Evolutionary conservation across 2,113 vertebrate genomes (phyloP).

Genomic region (Heterotis niloticus): DNA sequence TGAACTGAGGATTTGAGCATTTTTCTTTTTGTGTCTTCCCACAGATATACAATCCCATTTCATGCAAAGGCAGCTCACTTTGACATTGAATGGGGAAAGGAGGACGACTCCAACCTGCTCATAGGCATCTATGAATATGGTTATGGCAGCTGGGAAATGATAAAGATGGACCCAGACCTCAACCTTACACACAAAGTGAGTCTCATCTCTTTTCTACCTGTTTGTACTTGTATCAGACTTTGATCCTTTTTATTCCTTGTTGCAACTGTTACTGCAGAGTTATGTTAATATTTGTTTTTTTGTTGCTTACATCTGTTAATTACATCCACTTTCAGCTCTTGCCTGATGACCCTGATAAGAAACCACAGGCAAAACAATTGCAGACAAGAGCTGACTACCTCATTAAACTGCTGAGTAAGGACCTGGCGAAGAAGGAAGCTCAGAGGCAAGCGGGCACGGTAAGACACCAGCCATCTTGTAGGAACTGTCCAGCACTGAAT

Average conservation of each 20-base stretch:
- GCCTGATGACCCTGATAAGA: conserved; percentile 97
- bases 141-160: conserved; percentile 99
- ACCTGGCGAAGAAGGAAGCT: conserved; percentile 88
- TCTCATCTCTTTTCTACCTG: background rate
- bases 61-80: conserved; percentile 97
- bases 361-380: conserved; percentile 96
- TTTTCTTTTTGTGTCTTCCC: no score
- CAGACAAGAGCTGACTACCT: conserved; percentile 99
- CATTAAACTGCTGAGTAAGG: conserved; percentile 96
- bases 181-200: conserved; percentile 94
- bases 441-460: conserved; percentile 83
- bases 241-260: background rate
- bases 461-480: conserved; percentile 48
- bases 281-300: background rate
- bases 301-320: background rate
- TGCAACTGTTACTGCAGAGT: background rate
- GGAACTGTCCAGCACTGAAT: no score
- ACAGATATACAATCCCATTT: conserved; percentile 87
- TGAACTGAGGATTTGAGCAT: no score
- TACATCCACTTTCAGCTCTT: conserved; percentile 73
- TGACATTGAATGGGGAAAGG: conserved; percentile 95
- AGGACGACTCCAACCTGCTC: conserved; percentile 93
- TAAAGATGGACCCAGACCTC: conserved; percentile 98
- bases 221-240: background rate
- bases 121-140: conserved; percentile 98